Evolutionary conservation across 1,140 invertebrate genomes (phyloP), one percentile per base, ranked within the genome.

Genomic region (Parapsyche elsis): DNA sequence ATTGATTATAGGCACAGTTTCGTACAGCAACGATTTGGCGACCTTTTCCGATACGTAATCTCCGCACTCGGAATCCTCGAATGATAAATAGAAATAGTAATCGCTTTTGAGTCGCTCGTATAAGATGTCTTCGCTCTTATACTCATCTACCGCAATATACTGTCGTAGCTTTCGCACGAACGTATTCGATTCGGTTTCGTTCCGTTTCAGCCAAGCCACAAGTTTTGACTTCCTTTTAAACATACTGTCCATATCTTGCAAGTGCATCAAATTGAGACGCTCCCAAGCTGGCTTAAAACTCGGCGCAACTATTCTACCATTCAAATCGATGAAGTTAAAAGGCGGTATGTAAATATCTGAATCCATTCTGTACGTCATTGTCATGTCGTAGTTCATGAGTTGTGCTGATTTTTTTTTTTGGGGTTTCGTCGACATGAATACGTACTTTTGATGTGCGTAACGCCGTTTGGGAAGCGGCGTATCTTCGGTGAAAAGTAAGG

Each of bases 91-190:
- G 84, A 93, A 93, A 81, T 89, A 89, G 85, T 93, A 93, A 1
- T 88, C 85, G 84, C 81, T 87, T 0, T 84, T 84, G 45, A 85
- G 49, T 38, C 83, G 84, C 0, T 84, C 81, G 79, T 88, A 85
- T 71, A 84, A 74, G 0, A 86, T 78, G 0, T 57, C 77, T 0
- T 90, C 89, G 83, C 93, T 94, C 0, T 84, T 85, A 84, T 91
- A 94, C n/a, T 94, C 89, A 84, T 94, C 92, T 5, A 95, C 90
- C 1, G 85, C 38, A n/a, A 94, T 89, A 80, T 88, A 88, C 71
- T 91, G 87, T 67, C 88, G 84, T 5, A 94, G 85, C 81, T 91
- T 30, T 12, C 26, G 7, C 4, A 67, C 14, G 24, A 89, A 2
- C 86, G 75, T 82, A 91, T 88, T 9, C 93, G 84, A 19, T 86